Conservation (phyloP, 2,113 vertebrate genomes). For the Pygoscelis antarcticus region DNA sequence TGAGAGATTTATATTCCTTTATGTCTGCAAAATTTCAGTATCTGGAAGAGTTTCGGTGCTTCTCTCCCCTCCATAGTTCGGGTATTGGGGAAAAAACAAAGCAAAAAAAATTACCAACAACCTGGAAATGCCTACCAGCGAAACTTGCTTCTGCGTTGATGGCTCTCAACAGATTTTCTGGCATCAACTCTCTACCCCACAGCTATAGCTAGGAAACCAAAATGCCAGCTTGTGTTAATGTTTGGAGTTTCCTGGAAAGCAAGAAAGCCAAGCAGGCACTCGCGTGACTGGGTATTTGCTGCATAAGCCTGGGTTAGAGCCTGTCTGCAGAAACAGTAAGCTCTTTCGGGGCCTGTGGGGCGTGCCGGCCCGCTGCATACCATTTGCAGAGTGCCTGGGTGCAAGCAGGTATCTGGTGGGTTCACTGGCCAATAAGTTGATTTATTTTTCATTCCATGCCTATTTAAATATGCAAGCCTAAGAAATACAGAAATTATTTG, state of each 20-base stretch:
- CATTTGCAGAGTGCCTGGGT: neutral
- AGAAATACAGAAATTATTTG: neutral
- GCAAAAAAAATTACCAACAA: neutral
- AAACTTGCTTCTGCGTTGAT: neutral
- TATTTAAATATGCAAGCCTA: neutral
- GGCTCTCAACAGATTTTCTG: conserved; percentile 10
- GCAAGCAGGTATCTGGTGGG: neutral
- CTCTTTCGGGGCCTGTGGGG: neutral
- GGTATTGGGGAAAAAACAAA: neutral
- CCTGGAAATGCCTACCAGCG: neutral
- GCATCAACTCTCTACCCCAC: neutral
- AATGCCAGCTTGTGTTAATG: neutral
- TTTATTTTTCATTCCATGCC: neutral
- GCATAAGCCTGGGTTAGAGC: neutral
- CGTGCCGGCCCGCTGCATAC: fast-evolving
- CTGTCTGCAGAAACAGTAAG: neutral
- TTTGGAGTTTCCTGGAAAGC: conserved; percentile 9
- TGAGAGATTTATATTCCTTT: neutral
- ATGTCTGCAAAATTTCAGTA: neutral
- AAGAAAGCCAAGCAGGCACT: neutral
- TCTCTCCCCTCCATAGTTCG: neutral
- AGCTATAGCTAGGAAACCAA: conserved; percentile 10
- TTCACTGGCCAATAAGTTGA: neutral
- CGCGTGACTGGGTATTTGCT: neutral
- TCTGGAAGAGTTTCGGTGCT: neutral